Evolutionary conservation across 2,888 invertebrate species (phyloP), one percentile per base, ranked within the genome.

Genomic region (Encarsia formosa): DNA sequence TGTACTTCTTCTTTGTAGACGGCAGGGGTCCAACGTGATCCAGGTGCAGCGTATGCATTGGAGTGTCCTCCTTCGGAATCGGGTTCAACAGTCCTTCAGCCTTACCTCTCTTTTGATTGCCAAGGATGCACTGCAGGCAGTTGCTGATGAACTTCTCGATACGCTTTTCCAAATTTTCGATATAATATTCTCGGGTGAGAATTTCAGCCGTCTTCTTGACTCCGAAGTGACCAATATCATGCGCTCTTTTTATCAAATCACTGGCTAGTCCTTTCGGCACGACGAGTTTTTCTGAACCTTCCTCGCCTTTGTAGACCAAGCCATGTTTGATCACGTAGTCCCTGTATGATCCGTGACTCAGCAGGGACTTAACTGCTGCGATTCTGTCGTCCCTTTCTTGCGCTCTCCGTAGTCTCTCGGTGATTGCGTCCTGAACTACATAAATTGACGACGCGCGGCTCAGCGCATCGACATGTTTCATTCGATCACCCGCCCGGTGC

Each of bases 1-100:
- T 42, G 11, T 56, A 56, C n/a, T 39, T 55, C 47, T 67, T 66
- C n/a, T 56, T 57, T 2, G 66, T 68, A 11, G 59, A 51, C 5
- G n/a, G n/a, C n/a, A n/a, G n/a, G n/a, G n/a, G n/a, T n/a, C n/a
- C n/a, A 8, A 52, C 31, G 18, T 51, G 35, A 1, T 50, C 44
- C 13, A 11, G 16, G n/a, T 43, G 15, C 16, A 52, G 34, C 20
- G 19, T 22, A 2, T 9, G 3, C n/a, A 37, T 8, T 11, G 19
- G 19, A 11, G 22, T 20, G 2, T 20, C n/a, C 1, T 13, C n/a
- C 4, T 4, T 3, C 1, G 11, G 13, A 1, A 37, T 19, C 2
- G 22, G 13, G 19, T 13, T n/a, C 1, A 20, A 20, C 3, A 37
- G 4, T 20, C 37, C 11, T 20, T 37, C 19, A 2, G 22, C 37